These are phyloP conservation scores for Urophycis tenuis DNA, from an alignment of 2,797 vertebrate genomes.

Conservation along the genomic window DNA sequence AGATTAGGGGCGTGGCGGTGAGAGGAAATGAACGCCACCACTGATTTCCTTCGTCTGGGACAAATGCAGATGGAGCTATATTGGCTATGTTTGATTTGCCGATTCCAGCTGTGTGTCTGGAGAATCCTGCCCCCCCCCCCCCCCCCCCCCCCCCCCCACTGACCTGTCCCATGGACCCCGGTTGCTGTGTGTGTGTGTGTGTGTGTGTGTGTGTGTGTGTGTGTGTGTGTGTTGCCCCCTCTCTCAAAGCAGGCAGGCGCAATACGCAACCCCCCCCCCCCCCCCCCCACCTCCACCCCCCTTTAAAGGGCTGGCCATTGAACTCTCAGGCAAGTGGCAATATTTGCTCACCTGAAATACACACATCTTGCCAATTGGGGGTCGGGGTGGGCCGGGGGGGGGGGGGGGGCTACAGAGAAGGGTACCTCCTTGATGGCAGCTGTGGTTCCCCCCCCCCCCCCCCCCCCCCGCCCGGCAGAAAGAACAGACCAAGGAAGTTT, in stretches of 20 bases:
- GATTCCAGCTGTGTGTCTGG: constrained; percentile 75
- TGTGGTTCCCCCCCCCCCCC: no score
- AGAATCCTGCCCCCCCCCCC: no score
- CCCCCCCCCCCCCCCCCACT: no score
- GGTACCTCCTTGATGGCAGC: constrained; percentile 74
- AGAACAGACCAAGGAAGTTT: constrained; percentile 79
- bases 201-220: constrained; percentile 65
- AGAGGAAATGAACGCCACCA: constrained; percentile 47
- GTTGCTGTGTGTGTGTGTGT: constrained; percentile 66
- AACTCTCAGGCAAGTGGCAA: constrained; percentile 80
- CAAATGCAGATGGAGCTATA: constrained; percentile 62
- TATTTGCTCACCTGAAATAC: constrained; percentile 93
- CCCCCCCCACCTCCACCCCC: constrained; percentile 24
- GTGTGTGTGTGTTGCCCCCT: constrained; percentile 79
- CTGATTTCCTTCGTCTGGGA: constrained; percentile 50
- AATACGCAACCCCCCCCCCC: constrained; percentile 76
- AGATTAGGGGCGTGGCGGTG: constrained; percentile 24
- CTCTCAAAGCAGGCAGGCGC: constrained; percentile 61
- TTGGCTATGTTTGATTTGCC: constrained; percentile 67
- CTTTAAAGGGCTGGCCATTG: constrained; percentile 67
- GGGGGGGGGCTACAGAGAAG: constrained; percentile 54
- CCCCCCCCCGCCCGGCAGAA: no score
- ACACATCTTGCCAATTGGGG: constrained; percentile 67
- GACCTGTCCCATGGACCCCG: constrained; percentile 46
- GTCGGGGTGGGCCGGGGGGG: constrained; percentile 63